A percentile compares a stretch with the other conserved stretches of the same genome.
phyloP scores from a whole-genome alignment of 2,888 invertebrate genomes.

The Aleiodes testaceus region DNA sequence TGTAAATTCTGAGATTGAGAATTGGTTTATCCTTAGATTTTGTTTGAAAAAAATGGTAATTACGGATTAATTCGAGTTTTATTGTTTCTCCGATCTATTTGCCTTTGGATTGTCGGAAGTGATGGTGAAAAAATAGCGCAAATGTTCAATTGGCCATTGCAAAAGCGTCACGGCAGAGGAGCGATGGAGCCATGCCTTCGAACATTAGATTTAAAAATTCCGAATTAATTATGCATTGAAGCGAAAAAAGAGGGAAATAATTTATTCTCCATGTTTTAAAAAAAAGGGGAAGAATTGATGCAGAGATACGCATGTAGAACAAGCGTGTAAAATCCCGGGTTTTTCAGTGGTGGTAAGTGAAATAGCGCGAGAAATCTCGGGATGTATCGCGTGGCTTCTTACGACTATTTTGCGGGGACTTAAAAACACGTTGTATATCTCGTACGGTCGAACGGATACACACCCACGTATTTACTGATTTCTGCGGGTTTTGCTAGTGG shows the following conservation, averaged over 20 bases:
- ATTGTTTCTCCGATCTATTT: conserved; percentile 16
- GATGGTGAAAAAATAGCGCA: conserved; percentile 63
- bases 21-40: too few species aligned
- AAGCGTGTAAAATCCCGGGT: conserved; percentile 33
- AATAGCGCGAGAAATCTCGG: conserved; percentile 51
- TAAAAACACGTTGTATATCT: conserved; percentile 49
- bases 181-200: conserved; percentile 55
- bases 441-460: conserved; percentile 43
- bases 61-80: neutral
- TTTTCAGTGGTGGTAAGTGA: conserved; percentile 37
- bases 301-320: conserved; percentile 31
- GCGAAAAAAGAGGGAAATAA: conserved; percentile 1
- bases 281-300: neutral
- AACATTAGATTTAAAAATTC: neutral
- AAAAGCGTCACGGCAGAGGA: conserved; percentile 68
- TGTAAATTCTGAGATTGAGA: conserved; percentile 1
- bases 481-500: conserved; percentile 19
- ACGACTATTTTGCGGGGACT: conserved; percentile 52
- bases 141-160: conserved; percentile 72
- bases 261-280: conserved; percentile 13
- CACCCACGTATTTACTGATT: conserved; percentile 50
- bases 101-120: conserved; percentile 63
- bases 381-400: conserved; percentile 55
- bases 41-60: neutral
- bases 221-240: conserved; percentile 15